Percentiles rank a stretch among this genome's conserved stretches.
These are phyloP conservation scores for Phrixothrix hirtus DNA, from an alignment of 2,888 invertebrate genomes.

Conservation along the genomic window DNA sequence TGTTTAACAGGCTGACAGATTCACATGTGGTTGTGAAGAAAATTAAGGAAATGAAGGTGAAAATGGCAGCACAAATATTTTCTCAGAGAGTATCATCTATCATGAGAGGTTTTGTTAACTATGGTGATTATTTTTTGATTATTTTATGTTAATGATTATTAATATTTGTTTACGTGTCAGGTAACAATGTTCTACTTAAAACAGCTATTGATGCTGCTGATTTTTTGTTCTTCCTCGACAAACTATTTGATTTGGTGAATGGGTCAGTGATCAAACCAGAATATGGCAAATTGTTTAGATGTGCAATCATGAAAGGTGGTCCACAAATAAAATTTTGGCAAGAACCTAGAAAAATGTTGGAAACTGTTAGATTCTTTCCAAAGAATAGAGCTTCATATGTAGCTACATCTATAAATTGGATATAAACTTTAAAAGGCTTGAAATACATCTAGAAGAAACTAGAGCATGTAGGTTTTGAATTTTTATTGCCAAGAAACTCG, in stretches of 20 bases:
- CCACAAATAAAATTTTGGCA: slow-evolving; percentile 6
- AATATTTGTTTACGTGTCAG: neutral
- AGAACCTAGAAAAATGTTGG: neutral
- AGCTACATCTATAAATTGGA: slow-evolving; percentile 1
- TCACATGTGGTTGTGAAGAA: neutral
- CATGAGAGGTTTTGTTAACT: neutral
- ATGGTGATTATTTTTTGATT: neutral
- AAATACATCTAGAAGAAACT: neutral
- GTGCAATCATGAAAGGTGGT: no score
- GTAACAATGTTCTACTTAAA: neutral
- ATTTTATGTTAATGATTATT: neutral
- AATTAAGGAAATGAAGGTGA: slow-evolving; percentile 11
- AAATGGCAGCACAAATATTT: slow-evolving; percentile 8
- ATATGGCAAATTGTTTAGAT: neutral
- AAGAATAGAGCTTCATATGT: neutral
- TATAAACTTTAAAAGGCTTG: neutral
- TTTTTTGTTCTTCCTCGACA: neutral
- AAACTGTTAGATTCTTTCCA: neutral
- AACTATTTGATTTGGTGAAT: slow-evolving; percentile 3
- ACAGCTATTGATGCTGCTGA: neutral
- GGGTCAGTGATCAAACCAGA: neutral
- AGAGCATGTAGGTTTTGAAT: neutral
- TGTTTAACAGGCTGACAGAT: slow-evolving; percentile 3
- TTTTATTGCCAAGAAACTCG: neutral
- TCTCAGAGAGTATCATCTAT: neutral